Percentiles rank a stretch among this genome's conserved stretches.
These are phyloP conservation scores for Halcyon chelicuti DNA, from an alignment of 2,797 vertebrate genomes.

Conservation along the genomic window DNA sequence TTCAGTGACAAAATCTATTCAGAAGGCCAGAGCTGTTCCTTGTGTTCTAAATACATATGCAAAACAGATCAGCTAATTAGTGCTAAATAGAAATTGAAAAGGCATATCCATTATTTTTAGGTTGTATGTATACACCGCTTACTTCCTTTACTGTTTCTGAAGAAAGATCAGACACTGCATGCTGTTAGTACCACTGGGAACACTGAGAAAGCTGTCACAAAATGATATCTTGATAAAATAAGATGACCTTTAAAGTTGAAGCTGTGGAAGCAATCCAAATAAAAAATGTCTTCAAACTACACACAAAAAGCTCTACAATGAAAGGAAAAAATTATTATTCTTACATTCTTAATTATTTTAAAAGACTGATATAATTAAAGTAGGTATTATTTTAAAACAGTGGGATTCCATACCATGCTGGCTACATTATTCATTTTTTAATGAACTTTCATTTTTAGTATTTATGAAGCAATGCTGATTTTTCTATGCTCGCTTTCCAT, in stretches of 20 bases:
- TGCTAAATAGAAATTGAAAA: conserved; percentile 19
- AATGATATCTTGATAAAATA: conserved; percentile 35
- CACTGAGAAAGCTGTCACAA: not conserved
- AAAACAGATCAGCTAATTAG: conserved; percentile 8
- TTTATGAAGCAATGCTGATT: not conserved
- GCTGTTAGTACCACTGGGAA: not conserved
- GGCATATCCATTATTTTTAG: conserved; percentile 15
- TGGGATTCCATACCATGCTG: not conserved
- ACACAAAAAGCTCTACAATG: not conserved
- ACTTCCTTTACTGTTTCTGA: not conserved
- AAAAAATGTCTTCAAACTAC: not conserved
- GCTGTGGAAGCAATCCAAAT: not conserved
- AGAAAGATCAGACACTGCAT: not conserved
- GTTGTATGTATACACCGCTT: not conserved
- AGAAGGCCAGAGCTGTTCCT: not conserved
- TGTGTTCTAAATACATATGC: not conserved
- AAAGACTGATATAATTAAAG: not conserved
- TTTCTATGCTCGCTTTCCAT: fast-evolving
- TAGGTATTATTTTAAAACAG: not conserved
- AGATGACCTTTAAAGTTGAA: not conserved
- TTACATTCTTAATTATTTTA: not conserved
- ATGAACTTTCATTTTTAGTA: not conserved
- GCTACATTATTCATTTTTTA: not conserved
- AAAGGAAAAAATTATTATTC: not conserved
- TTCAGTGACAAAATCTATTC: not conserved